Percentiles rank a stretch among this genome's conserved stretches.
Evolutionary conservation across 2,113 vertebrate genomes (phyloP).

Genomic region (Guaruba guarouba): DNA sequence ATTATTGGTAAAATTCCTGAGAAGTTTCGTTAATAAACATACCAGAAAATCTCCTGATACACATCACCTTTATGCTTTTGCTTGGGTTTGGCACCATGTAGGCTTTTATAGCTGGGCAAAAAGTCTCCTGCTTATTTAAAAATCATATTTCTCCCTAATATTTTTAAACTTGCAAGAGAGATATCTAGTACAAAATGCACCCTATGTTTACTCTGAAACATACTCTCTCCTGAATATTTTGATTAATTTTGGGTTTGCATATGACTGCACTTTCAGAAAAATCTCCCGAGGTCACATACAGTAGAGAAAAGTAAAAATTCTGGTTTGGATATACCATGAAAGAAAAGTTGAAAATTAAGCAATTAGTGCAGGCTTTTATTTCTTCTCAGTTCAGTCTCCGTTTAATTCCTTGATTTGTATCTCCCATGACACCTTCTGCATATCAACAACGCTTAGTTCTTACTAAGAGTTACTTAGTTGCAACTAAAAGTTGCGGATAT

Average conservation of each 20-base stretch:
- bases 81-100: background rate
- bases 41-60: background rate
- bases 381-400: background rate
- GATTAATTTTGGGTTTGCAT: background rate
- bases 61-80: background rate
- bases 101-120: background rate
- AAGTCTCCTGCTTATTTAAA: background rate
- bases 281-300: background rate
- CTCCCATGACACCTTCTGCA: background rate
- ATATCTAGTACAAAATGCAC: background rate
- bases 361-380: background rate
- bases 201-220: background rate
- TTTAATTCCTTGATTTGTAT: background rate
- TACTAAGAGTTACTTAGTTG: too few relatives aligned
- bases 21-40: background rate
- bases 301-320: background rate
- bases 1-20: background rate
- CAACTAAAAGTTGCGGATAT: too few relatives aligned
- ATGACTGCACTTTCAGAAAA: background rate
- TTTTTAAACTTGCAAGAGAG: background rate
- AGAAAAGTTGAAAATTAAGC: background rate
- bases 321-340: background rate
- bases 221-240: background rate
- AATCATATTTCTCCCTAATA: background rate
- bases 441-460: background rate